These are phyloP conservation scores for Coelopa pilipes DNA, from an alignment of 2,888 invertebrate genomes.

Conservation along the genomic window DNA sequence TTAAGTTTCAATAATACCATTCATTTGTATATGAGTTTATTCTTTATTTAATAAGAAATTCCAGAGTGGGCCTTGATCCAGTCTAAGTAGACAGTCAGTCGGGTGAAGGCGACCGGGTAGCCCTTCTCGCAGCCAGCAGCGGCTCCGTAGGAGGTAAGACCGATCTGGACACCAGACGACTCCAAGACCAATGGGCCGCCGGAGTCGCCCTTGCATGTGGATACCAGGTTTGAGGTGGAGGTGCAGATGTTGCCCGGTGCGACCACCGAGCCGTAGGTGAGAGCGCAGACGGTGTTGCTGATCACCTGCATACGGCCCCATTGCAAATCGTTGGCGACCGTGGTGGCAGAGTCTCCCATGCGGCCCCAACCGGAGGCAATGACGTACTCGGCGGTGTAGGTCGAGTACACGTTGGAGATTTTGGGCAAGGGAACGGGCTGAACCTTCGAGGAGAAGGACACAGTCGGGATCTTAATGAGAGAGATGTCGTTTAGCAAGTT, in stretches of 20 bases:
- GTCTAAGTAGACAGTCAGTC: conserved; percentile 47
- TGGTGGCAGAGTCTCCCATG: conserved; percentile 42
- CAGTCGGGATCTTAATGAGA: conserved; percentile 57
- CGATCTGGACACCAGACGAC: conserved; percentile 44
- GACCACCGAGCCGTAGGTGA: conserved; percentile 46
- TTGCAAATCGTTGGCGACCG: conserved; percentile 47
- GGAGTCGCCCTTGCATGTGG: conserved; percentile 61
- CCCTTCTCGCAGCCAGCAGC: conserved; percentile 52
- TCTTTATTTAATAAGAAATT: conserved; percentile 5
- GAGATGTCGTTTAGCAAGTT: conserved; percentile 64
- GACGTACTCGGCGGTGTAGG: conserved; percentile 44
- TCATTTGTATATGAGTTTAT: no score
- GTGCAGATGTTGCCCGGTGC: conserved; percentile 49
- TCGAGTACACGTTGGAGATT: conserved; percentile 35
- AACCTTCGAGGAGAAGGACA: conserved; percentile 22
- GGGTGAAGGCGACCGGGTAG: conserved; percentile 56
- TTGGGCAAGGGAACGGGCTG: conserved; percentile 45
- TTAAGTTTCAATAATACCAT: no score
- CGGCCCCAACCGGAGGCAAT: conserved; percentile 60
- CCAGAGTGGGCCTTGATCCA: conserved; percentile 49
- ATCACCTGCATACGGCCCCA: conserved; percentile 48
- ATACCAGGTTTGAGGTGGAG: conserved; percentile 55
- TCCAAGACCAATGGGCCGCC: conserved; percentile 56
- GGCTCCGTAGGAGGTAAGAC: conserved; percentile 57
- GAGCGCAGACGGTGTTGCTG: conserved; percentile 47